Conservation (phyloP, 2,113 vertebrate species). For the Hemibagrus wyckioides region DNA sequence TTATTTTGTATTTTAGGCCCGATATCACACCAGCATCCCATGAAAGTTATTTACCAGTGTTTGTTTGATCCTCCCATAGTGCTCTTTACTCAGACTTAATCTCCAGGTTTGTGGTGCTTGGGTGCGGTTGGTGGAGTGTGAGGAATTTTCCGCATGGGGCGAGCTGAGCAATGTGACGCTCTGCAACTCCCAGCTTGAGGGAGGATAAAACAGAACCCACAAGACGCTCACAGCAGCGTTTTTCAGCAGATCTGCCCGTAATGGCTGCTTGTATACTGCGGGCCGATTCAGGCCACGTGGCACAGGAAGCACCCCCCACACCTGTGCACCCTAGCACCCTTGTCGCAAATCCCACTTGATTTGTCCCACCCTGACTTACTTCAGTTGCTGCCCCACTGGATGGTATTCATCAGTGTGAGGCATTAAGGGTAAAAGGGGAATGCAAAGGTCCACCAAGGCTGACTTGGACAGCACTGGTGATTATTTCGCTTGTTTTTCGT, state of each 20-base stretch:
- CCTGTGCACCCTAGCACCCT: too few relatives aligned
- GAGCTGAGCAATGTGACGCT: neutral
- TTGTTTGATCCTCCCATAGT: slow-evolving; percentile 32
- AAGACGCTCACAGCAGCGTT: slow-evolving; percentile 11
- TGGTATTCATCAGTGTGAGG: slow-evolving; percentile 4
- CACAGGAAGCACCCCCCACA: neutral
- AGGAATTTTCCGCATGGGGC: slow-evolving; percentile 33
- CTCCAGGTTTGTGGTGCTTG: slow-evolving; percentile 29
- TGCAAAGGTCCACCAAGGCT: neutral
- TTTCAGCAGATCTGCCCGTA: neutral
- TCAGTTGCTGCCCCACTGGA: neutral
- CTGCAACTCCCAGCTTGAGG: slow-evolving; percentile 8
- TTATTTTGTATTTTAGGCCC: slow-evolving; percentile 28
- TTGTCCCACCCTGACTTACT: neutral
- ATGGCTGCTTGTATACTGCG: neutral
- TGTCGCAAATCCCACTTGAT: neutral
- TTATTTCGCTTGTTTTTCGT: slow-evolving; percentile 16
- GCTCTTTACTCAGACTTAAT: slow-evolving; percentile 27
- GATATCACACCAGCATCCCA: slow-evolving; percentile 9
- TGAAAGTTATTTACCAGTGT: slow-evolving; percentile 23
- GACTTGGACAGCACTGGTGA: neutral
- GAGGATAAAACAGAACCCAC: neutral
- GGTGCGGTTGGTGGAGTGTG: slow-evolving; percentile 30
- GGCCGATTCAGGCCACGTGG: neutral
- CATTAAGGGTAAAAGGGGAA: neutral